Base-by-base conservation (phyloP, 2,113 vertebrate genomes). In the Eublepharis macularius region DNA sequence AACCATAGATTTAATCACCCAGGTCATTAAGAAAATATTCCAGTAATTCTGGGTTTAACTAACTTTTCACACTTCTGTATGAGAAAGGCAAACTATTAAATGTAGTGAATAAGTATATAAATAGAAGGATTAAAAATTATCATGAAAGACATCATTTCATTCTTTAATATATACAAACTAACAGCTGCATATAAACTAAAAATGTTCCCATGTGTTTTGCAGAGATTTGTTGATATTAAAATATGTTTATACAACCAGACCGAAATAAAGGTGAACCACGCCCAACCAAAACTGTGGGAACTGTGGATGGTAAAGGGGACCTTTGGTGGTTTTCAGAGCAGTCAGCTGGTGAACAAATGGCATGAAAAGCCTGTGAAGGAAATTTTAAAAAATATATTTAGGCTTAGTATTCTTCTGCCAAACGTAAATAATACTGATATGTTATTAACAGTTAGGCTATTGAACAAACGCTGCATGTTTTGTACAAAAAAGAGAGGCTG, bases 341-440 rank as follows among this genome's bases (percentile, higher is more conserved):
- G 85, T 81, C 93, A 95, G 91, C 92, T 94, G 93, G 93, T 91
- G 87, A 88, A 93, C 92, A 94, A 95, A 94, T 93, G 93, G 89
- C 87, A 91, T 51, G 34, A 0, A 1, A 45, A 87, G 81, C 70
- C 87, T 85, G 86, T 65, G 87, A 86, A 76, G 82, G 60, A 89
- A 82, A 89, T 57, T 91, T 81, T 80, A 79, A 85, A 65, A 85
- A 83, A 86, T 89, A 88, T 34, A 57, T 73, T 72, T 73, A n/a
- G 51, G n/a, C n/a, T 41, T 24, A 51, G 21, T 39, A 47, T 70
- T 63, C 21, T 74, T 24, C 32, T 86, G 43, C 69, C 26, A 86
- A 66, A 36, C 32, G 47, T 66, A 72, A 86, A 80, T n/a, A 85
- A 45, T 39, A 68, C 7, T 39, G 36, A 74, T 26, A 49, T 41